Evolutionary conservation across 2,797 vertebrate species (phyloP), one percentile per base, ranked within the genome.

Genomic region (Muscicapa striata): DNA sequence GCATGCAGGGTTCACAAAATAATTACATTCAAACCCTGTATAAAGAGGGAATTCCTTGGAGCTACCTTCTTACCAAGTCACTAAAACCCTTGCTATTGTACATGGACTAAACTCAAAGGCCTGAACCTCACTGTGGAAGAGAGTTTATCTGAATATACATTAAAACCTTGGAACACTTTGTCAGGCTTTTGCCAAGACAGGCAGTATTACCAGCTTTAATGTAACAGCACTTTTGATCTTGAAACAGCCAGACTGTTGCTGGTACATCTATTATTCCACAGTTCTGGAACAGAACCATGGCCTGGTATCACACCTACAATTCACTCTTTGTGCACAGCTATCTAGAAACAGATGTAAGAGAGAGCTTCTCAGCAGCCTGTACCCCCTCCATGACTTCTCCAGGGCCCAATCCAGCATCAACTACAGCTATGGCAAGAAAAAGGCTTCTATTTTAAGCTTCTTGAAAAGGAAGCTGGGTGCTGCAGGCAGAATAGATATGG

Each of bases 401-500:
- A 87, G 58, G 12, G 22, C 57, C 68, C 62, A 83, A 11, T 21
- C 66, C 87, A 84, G 79, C 40, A 66, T n/a, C 68, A 91, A 57
- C 48, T 67, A 81, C 63, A 84, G 59, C 34, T 55, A 38, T 16
- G 36, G 70, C 48, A 77, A 84, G 54, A 51, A 93, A 57, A 91
- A 88, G 77, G n/a, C 12, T 75, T 75, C 87, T 92, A 49, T 91
- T 93, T 95, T 55, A 84, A 93, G 29, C n/a, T 45, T 74, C 22
- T 63, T 92, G 74, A 58, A 86, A 59, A 84, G 24, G 24, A 34
- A 93, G 83, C 36, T 51, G 57, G 40, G 24, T 83, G 29, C 66
- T 92, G 34, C 73, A 63, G n/a, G 58, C 58, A 74, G 77, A 68
- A 84, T 7, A 54, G 41, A 55, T 48, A 30, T 7, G 5, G 38